These are phyloP conservation scores for Cinclus mexicanus DNA, from an alignment of 2,113 vertebrate species.

Conservation along the genomic window DNA sequence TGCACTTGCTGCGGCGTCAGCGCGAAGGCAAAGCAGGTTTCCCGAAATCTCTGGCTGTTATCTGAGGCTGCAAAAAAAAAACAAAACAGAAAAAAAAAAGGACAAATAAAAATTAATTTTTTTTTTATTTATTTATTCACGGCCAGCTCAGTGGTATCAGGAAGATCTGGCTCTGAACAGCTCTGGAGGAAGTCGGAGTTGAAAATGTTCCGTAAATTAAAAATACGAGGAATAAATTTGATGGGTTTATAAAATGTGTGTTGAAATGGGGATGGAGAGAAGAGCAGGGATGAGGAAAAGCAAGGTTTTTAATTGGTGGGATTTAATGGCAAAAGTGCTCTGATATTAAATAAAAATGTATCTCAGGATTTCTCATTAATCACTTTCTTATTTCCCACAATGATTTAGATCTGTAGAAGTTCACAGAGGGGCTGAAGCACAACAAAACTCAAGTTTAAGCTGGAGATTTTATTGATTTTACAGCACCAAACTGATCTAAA, in stretches of 20 bases:
- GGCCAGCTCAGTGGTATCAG: not conserved
- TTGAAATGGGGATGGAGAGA: not conserved
- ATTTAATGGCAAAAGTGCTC: not conserved
- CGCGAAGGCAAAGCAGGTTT: conserved; percentile 97
- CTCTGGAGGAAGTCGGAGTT: not conserved
- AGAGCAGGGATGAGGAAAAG: too few species aligned
- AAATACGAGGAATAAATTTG: not conserved
- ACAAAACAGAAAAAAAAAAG: too few species aligned
- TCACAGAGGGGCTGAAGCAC: not conserved
- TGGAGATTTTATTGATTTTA: too few species aligned
- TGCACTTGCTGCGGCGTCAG: conserved; percentile 98
- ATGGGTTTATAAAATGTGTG: not conserved
- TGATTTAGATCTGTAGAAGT: rapidly evolving
- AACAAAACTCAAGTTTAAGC: not conserved
- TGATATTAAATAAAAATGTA: not conserved
- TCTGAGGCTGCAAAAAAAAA: conserved; percentile 85
- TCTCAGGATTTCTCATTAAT: not conserved
- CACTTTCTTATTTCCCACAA: not conserved
- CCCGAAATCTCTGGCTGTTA: conserved; percentile 97
- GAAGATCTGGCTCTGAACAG: not conserved
- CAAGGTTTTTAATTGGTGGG: too few species aligned
- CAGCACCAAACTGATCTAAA: too few species aligned
- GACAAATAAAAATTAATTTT: too few species aligned
- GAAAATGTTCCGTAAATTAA: not conserved
- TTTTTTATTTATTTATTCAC: too few species aligned